Percentiles rank a stretch among this genome's conserved stretches.
These are phyloP conservation scores for Agraylea sexmaculata DNA, from an alignment of 1,140 invertebrate species.

Conservation along the genomic window DNA sequence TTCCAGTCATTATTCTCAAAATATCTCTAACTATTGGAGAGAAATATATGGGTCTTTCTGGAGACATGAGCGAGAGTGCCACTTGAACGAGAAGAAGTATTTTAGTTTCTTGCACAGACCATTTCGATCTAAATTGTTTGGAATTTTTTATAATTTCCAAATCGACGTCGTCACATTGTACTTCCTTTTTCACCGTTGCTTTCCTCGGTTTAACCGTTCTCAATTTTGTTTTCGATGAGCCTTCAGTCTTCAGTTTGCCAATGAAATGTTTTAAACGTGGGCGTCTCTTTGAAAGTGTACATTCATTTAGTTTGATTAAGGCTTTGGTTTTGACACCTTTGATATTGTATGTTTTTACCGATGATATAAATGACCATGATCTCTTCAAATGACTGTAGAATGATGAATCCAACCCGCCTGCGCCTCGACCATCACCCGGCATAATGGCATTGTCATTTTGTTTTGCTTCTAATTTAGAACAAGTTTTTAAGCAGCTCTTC, in stretches of 20 bases:
- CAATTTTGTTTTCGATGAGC: conserved; percentile 10
- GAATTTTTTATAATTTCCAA: conserved; percentile 46
- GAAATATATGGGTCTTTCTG: conserved; percentile 34
- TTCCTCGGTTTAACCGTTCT: conserved; percentile 10
- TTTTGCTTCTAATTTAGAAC: conserved; percentile 3
- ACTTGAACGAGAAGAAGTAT: conserved; percentile 53
- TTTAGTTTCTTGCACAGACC: conserved; percentile 47
- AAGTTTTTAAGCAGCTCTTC: conserved; percentile 5
- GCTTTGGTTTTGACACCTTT: conserved; percentile 14
- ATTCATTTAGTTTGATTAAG: background rate
- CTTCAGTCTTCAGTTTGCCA: conserved; percentile 1
- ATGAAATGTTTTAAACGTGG: conserved; percentile 10
- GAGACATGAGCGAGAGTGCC: conserved; percentile 46
- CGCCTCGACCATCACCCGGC: conserved; percentile 56
- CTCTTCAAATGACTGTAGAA: conserved; percentile 52
- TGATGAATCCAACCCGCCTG: conserved; percentile 56
- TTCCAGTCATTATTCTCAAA: conserved; percentile 26
- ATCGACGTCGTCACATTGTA: conserved; percentile 50
- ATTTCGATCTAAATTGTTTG: conserved; percentile 44
- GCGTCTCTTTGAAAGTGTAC: background rate
- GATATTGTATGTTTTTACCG: background rate
- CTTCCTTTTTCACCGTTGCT: background rate
- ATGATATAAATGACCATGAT: conserved; percentile 40
- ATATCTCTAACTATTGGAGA: conserved; percentile 13
- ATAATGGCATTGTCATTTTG: conserved; percentile 33